Evolutionary conservation across 2,797 vertebrate genomes (phyloP).

Genomic region (Gymnoscopelus braueri): DNA sequence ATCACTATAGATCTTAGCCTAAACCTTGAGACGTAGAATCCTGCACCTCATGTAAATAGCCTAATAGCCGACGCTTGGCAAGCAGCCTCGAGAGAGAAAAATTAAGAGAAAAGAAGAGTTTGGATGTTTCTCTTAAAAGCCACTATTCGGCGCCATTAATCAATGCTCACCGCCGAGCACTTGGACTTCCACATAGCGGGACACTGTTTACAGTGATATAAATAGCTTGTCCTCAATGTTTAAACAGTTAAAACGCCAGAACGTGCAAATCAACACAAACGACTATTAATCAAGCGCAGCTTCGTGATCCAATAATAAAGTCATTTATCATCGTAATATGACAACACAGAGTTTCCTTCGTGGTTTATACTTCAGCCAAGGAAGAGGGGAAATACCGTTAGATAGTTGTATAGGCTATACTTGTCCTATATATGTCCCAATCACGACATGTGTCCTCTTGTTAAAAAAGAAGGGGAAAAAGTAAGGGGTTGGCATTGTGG

Average conservation of each 20-base stretch:
- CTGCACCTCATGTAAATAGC: slow-evolving; percentile 20
- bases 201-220: slow-evolving; percentile 51
- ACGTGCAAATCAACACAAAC: slow-evolving; percentile 52
- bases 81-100: slow-evolving; percentile 42
- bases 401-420: background rate
- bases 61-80: slow-evolving; percentile 48
- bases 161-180: slow-evolving; percentile 13
- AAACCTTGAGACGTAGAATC: too few species aligned
- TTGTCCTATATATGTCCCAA: background rate
- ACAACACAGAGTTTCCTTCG: slow-evolving; percentile 39
- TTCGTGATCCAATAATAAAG: slow-evolving; percentile 25
- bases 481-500: too few species aligned
- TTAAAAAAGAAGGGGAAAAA: background rate
- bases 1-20: too few species aligned
- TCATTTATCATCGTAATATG: slow-evolving; percentile 60
- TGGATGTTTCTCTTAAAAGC: slow-evolving; percentile 41
- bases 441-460: slow-evolving; percentile 7
- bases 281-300: slow-evolving; percentile 58
- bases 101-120: slow-evolving; percentile 43
- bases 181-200: background rate
- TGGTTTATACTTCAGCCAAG: slow-evolving; percentile 16
- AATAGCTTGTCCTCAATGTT: slow-evolving; percentile 59
- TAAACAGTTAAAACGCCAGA: slow-evolving; percentile 49
- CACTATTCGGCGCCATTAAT: slow-evolving; percentile 41
- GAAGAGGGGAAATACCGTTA: slow-evolving; percentile 19